Evolutionary conservation across 1,140 invertebrate genomes (phyloP).

Genomic region (Drosophila murphyi): DNA sequence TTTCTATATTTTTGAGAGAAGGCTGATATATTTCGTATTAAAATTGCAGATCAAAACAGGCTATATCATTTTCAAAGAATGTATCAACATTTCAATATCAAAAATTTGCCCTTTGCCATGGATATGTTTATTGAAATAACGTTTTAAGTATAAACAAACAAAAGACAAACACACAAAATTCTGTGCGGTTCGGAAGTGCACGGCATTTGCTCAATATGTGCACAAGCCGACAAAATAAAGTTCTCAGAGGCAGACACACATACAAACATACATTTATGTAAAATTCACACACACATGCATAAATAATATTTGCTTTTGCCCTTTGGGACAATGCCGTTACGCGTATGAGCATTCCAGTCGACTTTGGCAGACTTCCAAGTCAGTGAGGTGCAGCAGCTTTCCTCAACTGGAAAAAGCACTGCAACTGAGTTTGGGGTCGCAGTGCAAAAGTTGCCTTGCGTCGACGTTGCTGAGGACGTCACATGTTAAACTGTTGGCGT

Average conservation of each 20-base stretch:
- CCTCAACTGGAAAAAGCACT: slow-evolving; percentile 30
- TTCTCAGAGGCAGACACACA: slow-evolving; percentile 50
- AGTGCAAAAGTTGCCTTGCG: slow-evolving; percentile 62
- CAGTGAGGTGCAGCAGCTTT: slow-evolving; percentile 42
- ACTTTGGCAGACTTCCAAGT: slow-evolving; percentile 5
- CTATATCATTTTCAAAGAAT: slow-evolving; percentile 18
- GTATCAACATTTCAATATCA: slow-evolving; percentile 44
- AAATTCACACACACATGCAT: slow-evolving; percentile 6
- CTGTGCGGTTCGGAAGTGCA: slow-evolving; percentile 60
- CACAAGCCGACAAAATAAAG: slow-evolving; percentile 62
- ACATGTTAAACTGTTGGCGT: slow-evolving; percentile 59
- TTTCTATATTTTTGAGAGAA: too few species aligned
- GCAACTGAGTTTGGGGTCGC: slow-evolving; percentile 42
- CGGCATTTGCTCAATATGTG: slow-evolving; percentile 51
- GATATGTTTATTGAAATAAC: slow-evolving; percentile 68
- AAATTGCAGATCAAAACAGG: not conserved
- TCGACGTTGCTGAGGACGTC: slow-evolving; percentile 45
- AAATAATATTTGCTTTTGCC: slow-evolving; percentile 54
- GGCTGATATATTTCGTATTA: not conserved
- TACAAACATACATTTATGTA: not conserved
- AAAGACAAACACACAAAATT: slow-evolving; percentile 51
- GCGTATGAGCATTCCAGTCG: slow-evolving; percentile 23
- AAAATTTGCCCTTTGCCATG: slow-evolving; percentile 65
- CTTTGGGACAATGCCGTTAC: slow-evolving; percentile 55
- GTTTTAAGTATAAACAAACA: slow-evolving; percentile 75